Evolutionary conservation across 2,797 vertebrate species (phyloP).

Genomic region (Coregonus sp.): DNA sequence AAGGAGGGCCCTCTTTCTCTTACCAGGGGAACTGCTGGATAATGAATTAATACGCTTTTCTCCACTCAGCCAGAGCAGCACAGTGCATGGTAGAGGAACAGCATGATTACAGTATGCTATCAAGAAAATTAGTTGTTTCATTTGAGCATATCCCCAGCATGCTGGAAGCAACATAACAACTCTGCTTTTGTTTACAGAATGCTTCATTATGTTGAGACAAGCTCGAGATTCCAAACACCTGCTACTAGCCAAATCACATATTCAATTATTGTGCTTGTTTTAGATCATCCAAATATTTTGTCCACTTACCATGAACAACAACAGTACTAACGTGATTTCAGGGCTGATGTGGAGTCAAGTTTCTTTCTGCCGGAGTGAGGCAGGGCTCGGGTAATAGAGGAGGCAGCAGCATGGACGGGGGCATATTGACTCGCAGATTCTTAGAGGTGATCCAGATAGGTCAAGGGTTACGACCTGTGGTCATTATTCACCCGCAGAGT

Average conservation of each 20-base stretch:
- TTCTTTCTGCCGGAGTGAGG: constrained; percentile 69
- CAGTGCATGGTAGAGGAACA: constrained; percentile 76
- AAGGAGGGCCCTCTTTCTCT: constrained; percentile 55
- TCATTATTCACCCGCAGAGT: constrained; percentile 77
- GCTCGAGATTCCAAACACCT: constrained; percentile 80
- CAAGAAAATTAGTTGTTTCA: constrained; percentile 83
- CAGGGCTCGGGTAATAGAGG: constrained; percentile 29
- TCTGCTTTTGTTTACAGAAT: constrained; percentile 85
- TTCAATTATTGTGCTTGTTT: constrained; percentile 81
- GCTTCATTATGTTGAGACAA: constrained; percentile 78
- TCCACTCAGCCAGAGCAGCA: constrained; percentile 62
- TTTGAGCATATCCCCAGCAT: constrained; percentile 72
- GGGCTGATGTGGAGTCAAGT: constrained; percentile 72
- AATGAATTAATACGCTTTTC: constrained; percentile 74
- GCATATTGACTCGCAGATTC: constrained; percentile 73
- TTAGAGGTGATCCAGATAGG: constrained; percentile 74
- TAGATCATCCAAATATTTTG: constrained; percentile 89
- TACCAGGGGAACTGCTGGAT: constrained; percentile 52
- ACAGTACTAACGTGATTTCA: constrained; percentile 83
- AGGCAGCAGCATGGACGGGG: constrained; percentile 6
- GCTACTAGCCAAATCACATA: constrained; percentile 74
- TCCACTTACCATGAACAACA: constrained; percentile 86
- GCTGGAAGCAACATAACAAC: constrained; percentile 40
- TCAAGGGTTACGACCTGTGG: constrained; percentile 77
- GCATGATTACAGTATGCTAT: constrained; percentile 82